Percentiles rank a stretch among this genome's conserved stretches.
These are phyloP conservation scores for Oscheius onirici DNA, from an alignment of 2,888 invertebrate species.

Conservation along the genomic window DNA sequence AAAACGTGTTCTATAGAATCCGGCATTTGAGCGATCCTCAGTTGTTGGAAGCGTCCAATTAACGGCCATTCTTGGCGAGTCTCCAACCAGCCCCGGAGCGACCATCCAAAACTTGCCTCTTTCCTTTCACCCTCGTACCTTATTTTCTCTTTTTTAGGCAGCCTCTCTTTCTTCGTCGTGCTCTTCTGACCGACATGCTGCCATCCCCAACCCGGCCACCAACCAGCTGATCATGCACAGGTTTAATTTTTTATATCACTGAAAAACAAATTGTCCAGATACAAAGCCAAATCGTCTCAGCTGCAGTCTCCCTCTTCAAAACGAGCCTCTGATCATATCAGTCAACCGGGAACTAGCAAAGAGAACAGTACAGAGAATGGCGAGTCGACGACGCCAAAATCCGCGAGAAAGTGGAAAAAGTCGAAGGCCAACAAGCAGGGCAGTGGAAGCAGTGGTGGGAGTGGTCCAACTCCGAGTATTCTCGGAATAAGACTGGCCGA, in stretches of 20 bases:
- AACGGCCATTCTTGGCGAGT: slow-evolving; percentile 27
- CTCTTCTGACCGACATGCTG: slow-evolving; percentile 44
- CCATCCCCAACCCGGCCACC: slow-evolving; percentile 39
- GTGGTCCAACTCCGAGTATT: slow-evolving; percentile 38
- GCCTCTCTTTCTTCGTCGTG: slow-evolving; percentile 54
- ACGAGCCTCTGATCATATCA: slow-evolving; percentile 15
- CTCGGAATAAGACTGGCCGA: slow-evolving; percentile 49
- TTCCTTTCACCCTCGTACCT: slow-evolving; percentile 22
- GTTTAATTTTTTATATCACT: slow-evolving; percentile 11
- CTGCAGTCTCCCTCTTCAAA: slow-evolving; percentile 56
- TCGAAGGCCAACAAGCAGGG: slow-evolving; percentile 56
- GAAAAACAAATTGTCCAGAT: slow-evolving; percentile 42
- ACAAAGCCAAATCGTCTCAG: slow-evolving; percentile 61
- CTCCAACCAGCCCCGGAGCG: neutral
- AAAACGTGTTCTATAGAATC: neutral
- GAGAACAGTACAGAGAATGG: slow-evolving; percentile 35
- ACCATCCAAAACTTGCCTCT: slow-evolving; percentile 32
- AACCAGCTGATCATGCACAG: slow-evolving; percentile 60
- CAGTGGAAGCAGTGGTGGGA: slow-evolving; percentile 38
- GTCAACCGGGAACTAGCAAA: slow-evolving; percentile 34
- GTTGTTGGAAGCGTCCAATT: slow-evolving; percentile 27
- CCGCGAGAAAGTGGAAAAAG: slow-evolving; percentile 53
- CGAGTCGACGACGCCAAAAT: slow-evolving; percentile 49
- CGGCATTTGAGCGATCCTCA: neutral
- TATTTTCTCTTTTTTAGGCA: slow-evolving; percentile 42